phyloP scores from a whole-genome alignment of 1,140 invertebrate species.

The Cherax destructor region DNA sequence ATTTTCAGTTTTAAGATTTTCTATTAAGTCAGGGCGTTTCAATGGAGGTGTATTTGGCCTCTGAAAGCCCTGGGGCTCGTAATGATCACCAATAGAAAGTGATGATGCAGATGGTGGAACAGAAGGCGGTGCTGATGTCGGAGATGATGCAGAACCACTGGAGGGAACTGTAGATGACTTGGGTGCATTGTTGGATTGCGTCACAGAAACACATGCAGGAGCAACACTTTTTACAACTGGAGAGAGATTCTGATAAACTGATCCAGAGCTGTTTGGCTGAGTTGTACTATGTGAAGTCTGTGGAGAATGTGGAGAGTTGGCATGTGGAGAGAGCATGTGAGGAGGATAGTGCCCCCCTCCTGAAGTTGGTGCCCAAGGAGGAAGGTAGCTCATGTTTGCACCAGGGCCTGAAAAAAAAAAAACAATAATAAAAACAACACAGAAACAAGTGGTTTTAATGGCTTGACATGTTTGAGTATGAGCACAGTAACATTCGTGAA shows the following conservation, averaged over 20 bases:
- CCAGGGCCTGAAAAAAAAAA: conserved; percentile 50
- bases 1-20: conserved; percentile 39
- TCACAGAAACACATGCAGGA: conserved; percentile 38
- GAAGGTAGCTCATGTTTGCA: conserved; percentile 72
- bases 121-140: conserved; percentile 31
- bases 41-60: conserved; percentile 48
- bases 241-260: conserved; percentile 54
- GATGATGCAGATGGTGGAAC: conserved; percentile 30
- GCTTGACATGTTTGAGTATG: no score
- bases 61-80: conserved; percentile 70
- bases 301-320: conserved; percentile 40
- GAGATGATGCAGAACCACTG: conserved; percentile 40
- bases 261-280: conserved; percentile 12
- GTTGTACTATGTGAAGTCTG: conserved; percentile 43
- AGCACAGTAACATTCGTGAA: no score
- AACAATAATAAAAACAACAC: background rate
- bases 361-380: conserved; percentile 65
- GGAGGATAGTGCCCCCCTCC: conserved; percentile 68
- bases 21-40: conserved; percentile 34
- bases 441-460: no score
- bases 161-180: conserved; percentile 44
- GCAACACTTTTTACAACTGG: conserved; percentile 49
- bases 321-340: conserved; percentile 66
- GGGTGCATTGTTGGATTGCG: conserved; percentile 36
- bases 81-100: conserved; percentile 58